Base-by-base conservation (phyloP, 2,888 invertebrate species). In the Drosophila hawaiiensis region DNA sequence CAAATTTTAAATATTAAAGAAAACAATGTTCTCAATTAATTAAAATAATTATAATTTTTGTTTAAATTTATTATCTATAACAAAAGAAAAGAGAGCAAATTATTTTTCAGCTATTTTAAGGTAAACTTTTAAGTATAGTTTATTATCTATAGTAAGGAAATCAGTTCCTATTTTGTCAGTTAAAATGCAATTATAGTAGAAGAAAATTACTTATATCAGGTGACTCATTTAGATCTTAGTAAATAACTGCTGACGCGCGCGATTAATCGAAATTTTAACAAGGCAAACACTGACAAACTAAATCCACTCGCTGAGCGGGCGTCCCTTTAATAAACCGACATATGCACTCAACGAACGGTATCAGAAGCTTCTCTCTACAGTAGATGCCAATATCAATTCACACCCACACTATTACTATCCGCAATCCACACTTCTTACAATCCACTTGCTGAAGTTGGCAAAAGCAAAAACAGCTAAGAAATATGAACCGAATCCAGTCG, bases 361-460 rank as follows among this genome's bases (percentile, higher is more conserved):
- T 41, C n/a, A 41, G n/a, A n/a, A 41, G 41, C 41, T 41, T 41
- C n/a, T 41, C n/a, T 41, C 41, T 10, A n/a, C 41, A 41, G n/a
- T 5, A n/a, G 4, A 47, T 47, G 7, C 14, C 22, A 47, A 16
- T 7, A 2, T 22, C 16, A 47, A 47, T 16, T 16, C 47, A n/a
- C 10, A n/a, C 1, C n/a, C 41, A 41, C 41, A 2, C 5, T 22
- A n/a, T 9, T 10, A n/a, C 14, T 1, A 7, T 43, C 22, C 22
- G 14, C 43, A 43, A 14, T 12, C 14, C 14, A n/a, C 41, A 5
- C 41, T n/a, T 5, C 41, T 2, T n/a, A n/a, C n/a, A n/a, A 43
- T 43, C 41, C 41, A 43, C 41, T n/a, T n/a, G 41, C 12, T n/a
- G 41, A n/a, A 12, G n/a, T n/a, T 12, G n/a, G 41, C n/a, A 41